These are phyloP conservation scores for Muscidifurax raptorellus DNA, from an alignment of 1,140 invertebrate species.

Conservation along the genomic window DNA sequence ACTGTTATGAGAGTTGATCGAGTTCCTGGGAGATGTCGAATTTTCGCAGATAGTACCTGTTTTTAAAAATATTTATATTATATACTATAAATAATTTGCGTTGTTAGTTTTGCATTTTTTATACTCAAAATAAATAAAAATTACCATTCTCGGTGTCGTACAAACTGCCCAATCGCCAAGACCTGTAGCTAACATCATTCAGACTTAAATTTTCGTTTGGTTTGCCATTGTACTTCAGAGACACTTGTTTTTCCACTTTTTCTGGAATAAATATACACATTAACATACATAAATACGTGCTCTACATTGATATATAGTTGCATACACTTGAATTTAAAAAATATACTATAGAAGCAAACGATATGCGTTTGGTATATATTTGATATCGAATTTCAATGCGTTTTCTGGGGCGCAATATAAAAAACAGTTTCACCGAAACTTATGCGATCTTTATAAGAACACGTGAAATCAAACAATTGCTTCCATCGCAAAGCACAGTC, in stretches of 20 bases:
- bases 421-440: not conserved
- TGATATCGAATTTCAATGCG: too few relatives aligned
- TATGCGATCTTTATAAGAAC: conserved; percentile 38
- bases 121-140: conserved; percentile 1
- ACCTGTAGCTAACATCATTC: conserved; percentile 71
- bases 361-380: too few relatives aligned
- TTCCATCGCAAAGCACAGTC: conserved; percentile 11
- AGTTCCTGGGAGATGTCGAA: conserved; percentile 57
- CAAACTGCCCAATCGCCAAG: conserved; percentile 72
- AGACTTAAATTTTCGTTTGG: conserved; percentile 67
- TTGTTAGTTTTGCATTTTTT: conserved; percentile 6
- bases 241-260: conserved; percentile 57
- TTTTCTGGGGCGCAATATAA: too few relatives aligned
- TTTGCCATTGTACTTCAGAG: conserved; percentile 56
- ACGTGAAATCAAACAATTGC: conserved; percentile 34
- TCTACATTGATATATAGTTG: not conserved
- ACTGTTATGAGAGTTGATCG: conserved; percentile 61
- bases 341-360: not conserved
- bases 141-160: conserved; percentile 68
- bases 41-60: conserved; percentile 65
- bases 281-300: not conserved
- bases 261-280: not conserved
- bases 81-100: not conserved
- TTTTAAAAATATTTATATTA: not conserved
- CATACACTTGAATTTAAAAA: not conserved